phyloP scores from a whole-genome alignment of 2,113 vertebrate genomes.

The Ictidomys tridecemlineatus region DNA sequence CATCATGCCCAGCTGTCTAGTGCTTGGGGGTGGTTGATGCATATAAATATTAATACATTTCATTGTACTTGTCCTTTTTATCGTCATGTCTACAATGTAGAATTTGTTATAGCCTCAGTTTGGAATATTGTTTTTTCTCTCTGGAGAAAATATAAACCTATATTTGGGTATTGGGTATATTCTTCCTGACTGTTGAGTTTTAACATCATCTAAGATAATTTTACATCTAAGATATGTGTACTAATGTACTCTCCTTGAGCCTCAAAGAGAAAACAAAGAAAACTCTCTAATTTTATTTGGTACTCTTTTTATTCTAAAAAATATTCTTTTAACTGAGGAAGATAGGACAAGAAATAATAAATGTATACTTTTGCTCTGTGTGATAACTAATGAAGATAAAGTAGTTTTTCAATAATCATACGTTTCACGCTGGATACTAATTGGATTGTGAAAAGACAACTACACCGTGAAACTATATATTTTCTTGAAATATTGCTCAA shows the following conservation, averaged over 20 bases:
- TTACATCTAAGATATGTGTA: background rate
- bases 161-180: background rate
- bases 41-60: background rate
- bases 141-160: background rate
- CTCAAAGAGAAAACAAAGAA: background rate
- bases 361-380: background rate
- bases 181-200: background rate
- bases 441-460: background rate
- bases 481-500: background rate
- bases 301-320: background rate
- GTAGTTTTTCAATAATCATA: background rate
- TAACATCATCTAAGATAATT: background rate
- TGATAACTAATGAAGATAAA: background rate
- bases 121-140: slow-evolving; percentile 5
- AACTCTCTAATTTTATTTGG: background rate
- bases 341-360: background rate
- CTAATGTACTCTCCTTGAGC: background rate
- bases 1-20: no score
- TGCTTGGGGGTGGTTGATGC: background rate
- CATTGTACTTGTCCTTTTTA: background rate
- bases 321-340: background rate
- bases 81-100: background rate
- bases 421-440: background rate
- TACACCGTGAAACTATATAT: background rate
- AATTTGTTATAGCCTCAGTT: background rate